These are phyloP conservation scores for Polydrusus tereticollis DNA, from an alignment of 2,888 invertebrate genomes.

Conservation along the genomic window DNA sequence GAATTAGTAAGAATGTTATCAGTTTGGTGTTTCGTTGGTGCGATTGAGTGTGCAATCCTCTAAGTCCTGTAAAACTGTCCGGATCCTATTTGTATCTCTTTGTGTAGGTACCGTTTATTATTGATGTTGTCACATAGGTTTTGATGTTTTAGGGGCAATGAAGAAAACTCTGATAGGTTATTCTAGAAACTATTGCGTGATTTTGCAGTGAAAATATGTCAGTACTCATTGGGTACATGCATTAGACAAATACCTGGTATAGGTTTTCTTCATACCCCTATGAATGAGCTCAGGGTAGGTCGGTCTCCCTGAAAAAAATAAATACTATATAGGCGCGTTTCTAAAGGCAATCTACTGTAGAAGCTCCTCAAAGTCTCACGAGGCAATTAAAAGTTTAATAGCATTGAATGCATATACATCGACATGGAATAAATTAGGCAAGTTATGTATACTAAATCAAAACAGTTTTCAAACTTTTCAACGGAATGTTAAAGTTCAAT, in stretches of 20 bases:
- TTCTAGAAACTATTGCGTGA: background rate
- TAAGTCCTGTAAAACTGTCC: constrained; percentile 53
- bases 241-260: background rate
- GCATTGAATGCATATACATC: too few species aligned
- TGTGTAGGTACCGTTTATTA: constrained; percentile 20
- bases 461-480: too few species aligned
- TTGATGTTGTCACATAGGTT: constrained; percentile 25
- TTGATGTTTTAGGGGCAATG: constrained; percentile 24
- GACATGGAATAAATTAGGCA: too few species aligned
- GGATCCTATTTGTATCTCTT: constrained; percentile 5
- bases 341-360: background rate
- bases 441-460: too few species aligned
- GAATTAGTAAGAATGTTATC: constrained; percentile 56
- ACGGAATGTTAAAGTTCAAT: too few species aligned
- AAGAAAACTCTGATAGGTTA: constrained; percentile 3
- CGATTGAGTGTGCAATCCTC: constrained; percentile 48
- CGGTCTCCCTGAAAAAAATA: constrained; percentile 62
- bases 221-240: background rate
- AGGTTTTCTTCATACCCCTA: constrained; percentile 31
- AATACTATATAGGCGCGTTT: constrained; percentile 5
- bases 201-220: background rate
- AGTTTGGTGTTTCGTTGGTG: constrained; percentile 19
- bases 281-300: constrained; percentile 60
- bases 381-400: too few species aligned
- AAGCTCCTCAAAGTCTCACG: too few species aligned